A percentile compares a stretch with the other conserved stretches of the same genome.
Evolutionary conservation across 2,888 invertebrate species (phyloP).

Genomic region (Drosophila anceps): DNA sequence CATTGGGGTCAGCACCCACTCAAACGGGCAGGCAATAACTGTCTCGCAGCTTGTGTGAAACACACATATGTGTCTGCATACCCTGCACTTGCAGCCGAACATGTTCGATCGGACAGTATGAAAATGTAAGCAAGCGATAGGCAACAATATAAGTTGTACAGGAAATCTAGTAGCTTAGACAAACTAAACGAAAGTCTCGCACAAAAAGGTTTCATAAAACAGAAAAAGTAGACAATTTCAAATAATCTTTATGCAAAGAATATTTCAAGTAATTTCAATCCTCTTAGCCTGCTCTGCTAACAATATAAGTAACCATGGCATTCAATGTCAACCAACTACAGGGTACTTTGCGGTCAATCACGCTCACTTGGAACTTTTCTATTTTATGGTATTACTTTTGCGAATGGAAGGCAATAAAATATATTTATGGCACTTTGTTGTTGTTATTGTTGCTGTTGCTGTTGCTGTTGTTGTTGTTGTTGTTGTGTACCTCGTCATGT

Average conservation of each 20-base stretch:
- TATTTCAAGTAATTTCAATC: too few species aligned
- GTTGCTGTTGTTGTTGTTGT: neutral
- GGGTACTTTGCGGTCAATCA: conserved; percentile 10
- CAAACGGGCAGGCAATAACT: conserved; percentile 38
- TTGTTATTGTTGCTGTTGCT: neutral
- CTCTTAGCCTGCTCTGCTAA: too few species aligned
- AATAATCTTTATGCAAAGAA: too few species aligned
- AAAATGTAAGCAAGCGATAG: neutral
- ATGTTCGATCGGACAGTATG: neutral
- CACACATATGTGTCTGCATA: conserved; percentile 7
- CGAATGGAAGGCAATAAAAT: conserved; percentile 43
- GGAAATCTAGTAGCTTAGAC: too few species aligned
- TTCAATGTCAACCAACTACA: too few species aligned
- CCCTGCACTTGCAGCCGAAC: conserved; percentile 6
- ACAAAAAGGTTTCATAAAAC: too few species aligned
- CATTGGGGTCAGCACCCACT: conserved; percentile 47
- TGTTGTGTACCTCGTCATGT: conserved; percentile 28
- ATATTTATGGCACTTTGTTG: conserved; percentile 51
- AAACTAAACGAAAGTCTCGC: too few species aligned
- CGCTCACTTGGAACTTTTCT: neutral
- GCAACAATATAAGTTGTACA: too few species aligned
- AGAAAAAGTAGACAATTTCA: too few species aligned
- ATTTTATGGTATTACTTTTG: conserved; percentile 31
- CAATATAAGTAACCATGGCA: too few species aligned
- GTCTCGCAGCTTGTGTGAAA: conserved; percentile 28